Conservation (phyloP, 2,113 vertebrate genomes). For the Anhinga rufa region DNA sequence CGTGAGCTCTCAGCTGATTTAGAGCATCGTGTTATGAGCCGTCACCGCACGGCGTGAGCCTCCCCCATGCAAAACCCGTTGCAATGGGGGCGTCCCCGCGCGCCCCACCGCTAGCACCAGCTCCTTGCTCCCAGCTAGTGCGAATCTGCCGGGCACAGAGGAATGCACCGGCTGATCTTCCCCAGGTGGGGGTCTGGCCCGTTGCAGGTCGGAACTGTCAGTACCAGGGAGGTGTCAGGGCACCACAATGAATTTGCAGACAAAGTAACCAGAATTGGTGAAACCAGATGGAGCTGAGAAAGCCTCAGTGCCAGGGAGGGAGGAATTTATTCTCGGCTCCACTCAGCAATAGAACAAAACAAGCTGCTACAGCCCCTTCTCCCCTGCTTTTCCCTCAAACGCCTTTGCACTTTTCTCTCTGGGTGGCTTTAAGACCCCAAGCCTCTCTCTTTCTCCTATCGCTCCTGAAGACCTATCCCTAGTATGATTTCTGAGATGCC, state of each 20-base stretch:
- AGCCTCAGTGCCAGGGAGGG: background rate
- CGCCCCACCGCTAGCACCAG: accelerated
- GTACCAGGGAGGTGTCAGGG: background rate
- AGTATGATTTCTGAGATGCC: background rate
- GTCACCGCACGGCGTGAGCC: background rate
- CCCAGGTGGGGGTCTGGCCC: background rate
- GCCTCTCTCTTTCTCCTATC: background rate
- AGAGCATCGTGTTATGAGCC: accelerated
- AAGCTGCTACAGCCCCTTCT: background rate
- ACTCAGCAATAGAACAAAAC: background rate
- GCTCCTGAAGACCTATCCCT: background rate
- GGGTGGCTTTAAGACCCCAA: background rate
- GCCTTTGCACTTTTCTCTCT: background rate
- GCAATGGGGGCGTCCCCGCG: accelerated
- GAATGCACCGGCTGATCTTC: background rate
- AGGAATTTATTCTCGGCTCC: background rate
- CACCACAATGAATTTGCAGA: background rate
- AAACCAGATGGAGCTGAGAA: background rate
- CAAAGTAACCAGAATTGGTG: background rate
- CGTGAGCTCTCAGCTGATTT: background rate
- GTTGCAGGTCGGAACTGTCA: background rate
- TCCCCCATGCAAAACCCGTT: background rate
- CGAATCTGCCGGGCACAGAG: accelerated
- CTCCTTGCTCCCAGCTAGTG: background rate
- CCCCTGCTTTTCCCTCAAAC: background rate